These are phyloP conservation scores for Alexandromys fortis DNA, from an alignment of 2,113 vertebrate genomes.

Conservation along the genomic window DNA sequence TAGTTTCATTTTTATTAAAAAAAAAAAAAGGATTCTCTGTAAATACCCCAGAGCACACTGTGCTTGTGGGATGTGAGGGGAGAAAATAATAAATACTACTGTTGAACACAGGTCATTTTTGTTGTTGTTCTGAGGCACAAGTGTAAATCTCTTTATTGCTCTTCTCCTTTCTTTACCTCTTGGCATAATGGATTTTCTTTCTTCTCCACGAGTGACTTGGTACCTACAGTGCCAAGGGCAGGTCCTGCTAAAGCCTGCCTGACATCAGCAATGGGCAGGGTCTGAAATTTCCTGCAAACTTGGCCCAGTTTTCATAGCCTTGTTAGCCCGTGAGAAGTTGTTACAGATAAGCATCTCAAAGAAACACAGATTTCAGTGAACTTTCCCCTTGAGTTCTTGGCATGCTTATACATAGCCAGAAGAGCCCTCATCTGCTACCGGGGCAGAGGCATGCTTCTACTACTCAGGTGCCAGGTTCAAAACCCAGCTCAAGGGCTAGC, in stretches of 20 bases:
- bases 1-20: background rate
- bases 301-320: conserved; percentile 26
- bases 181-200: background rate
- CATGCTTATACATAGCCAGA: conserved; percentile 35
- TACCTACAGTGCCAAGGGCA: background rate
- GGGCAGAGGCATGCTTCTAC: background rate
- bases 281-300: conserved; percentile 36
- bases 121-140: background rate
- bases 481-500: background rate
- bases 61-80: background rate
- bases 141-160: background rate
- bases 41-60: background rate
- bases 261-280: background rate
- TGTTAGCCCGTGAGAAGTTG: conserved; percentile 13
- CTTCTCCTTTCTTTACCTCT: background rate
- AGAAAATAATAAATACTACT: conserved; percentile 6
- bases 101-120: background rate
- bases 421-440: conserved; percentile 33
- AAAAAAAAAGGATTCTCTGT: background rate
- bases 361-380: conserved; percentile 54
- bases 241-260: background rate
- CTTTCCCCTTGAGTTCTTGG: conserved; percentile 54
- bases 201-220: background rate
- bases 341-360: conserved; percentile 49
- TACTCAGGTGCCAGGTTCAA: conserved; percentile 24